Evolutionary conservation across 2,888 invertebrate genomes (phyloP), one percentile per base, ranked within the genome.

Genomic region (Thumatha senex): DNA sequence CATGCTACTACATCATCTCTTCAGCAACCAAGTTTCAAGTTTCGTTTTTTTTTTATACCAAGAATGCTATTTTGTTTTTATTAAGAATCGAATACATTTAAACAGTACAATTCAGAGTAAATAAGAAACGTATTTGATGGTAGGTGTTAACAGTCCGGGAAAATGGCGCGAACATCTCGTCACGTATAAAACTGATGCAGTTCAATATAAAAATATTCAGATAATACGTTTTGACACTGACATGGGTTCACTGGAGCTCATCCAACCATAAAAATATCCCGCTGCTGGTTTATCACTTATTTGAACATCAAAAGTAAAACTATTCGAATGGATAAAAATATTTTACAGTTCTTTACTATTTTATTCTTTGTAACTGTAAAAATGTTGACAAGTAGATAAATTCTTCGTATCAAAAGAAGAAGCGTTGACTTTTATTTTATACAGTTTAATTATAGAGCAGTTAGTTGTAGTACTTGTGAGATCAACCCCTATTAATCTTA

Each of bases 161-260:
- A 54, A 51, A 56, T 48, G 45, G 49, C 57, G 53, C 11, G 48
- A 57, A 34, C 53, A 49, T 41, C 50, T 57, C 51, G 53, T 61
- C 68, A 68, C 70, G 69, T 64, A 74, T 64, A 74, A 64, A 40
- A 52, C 56, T 61, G 69, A 68, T 85, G 85, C 84, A 88, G 78
- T 84, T 81, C 78, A 78, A 82, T 84, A 85, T 81, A 77, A 82
- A 81, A 24, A 81, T 78, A 79, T 74, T 65, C 78, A 72, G 82
- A 83, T 87, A 87, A 86, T 86, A 70, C 78, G 73, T 67, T 62
- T 48, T 84, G 89, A 89, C 87, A 81, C 73, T 89, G 88, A 89
- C 83, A 80, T 79, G 88, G 89, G 89, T 88, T 76, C 81, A 73
- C 77, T 78, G 71, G 62, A 66, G 78, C 72, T 73, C 81, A 74